Evolutionary conservation across 2,797 vertebrate genomes (phyloP), one percentile per base, ranked within the genome.

Genomic region (Rhinoraja longicauda): DNA sequence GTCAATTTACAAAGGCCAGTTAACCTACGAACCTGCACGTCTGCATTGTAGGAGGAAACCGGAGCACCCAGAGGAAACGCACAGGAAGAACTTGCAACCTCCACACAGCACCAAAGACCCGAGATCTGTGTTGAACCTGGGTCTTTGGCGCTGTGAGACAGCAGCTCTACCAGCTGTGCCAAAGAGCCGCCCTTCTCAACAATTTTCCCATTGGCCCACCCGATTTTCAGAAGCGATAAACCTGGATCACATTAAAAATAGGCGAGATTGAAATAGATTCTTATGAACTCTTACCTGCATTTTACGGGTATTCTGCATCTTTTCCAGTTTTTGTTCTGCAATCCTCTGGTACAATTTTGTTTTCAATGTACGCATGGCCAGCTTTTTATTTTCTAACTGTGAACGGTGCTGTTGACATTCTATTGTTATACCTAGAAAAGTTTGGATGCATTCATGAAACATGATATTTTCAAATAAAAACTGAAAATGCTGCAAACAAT

Each of bases 361-460:
- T 94, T 94, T 97, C 94, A 99, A 95, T 6, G 97, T 93, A 4
- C 94, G 96, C 97, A 99, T 95, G 93, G 99, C 99, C 0, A 95
- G 96, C 78, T 98, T 97, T 94, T 96, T 97, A 95, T 99, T 99
- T 93, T 97, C 93, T 79, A 98, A 96, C 95, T 99, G 98, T 4
- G 98, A 99, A 93, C 98, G 97, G 76, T 96, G 97, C 95, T 99
- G 97, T 95, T 99, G 98, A 95, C 98, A 99, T 95, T 99, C 98
- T 0, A 97, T 97, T 0, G 94, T 93, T 10, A 97, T 94, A 0
- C 98, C 98, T 99, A 88, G 59, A 32, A 88, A 88, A 32, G 21
- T 88, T 67, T 64, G 17, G 19, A n/a, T 32, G 15, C 6, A 67
- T 84, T 84, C 84, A 29, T 59, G 12, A 59, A n/a, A 45, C 45